A percentile compares a stretch with the other conserved stretches of the same genome.
These are phyloP conservation scores for Pedionomus torquatus DNA, from an alignment of 2,113 vertebrate genomes.

Conservation along the genomic window DNA sequence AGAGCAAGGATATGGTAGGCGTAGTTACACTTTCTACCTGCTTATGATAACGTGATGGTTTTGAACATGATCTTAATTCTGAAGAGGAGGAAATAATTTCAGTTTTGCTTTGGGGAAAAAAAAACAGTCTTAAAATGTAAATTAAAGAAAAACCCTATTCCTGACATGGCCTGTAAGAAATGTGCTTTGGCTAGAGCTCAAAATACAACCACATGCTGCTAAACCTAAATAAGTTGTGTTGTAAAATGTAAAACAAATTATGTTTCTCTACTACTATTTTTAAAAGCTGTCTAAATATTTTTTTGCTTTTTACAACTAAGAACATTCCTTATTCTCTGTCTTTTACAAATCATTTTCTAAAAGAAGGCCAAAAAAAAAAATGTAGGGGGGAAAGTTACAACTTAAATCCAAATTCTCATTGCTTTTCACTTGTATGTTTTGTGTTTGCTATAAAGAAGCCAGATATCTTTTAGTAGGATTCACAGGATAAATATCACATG, in stretches of 20 bases:
- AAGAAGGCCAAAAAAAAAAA: background rate
- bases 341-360: background rate
- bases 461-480: background rate
- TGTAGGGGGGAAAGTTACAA: background rate
- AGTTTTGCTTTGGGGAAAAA: background rate
- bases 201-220: background rate
- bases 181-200: background rate
- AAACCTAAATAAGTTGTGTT: background rate
- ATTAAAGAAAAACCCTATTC: background rate
- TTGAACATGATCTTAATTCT: background rate
- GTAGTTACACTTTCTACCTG: background rate
- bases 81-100: background rate
- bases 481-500: background rate
- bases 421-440: background rate
- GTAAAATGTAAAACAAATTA: conserved; percentile 1
- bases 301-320: conserved; percentile 9
- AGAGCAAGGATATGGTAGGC: background rate
- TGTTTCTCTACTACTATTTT: conserved; percentile 16
- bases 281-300: conserved; percentile 50
- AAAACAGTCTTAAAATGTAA: background rate
- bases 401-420: background rate
- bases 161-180: background rate
- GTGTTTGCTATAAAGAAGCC: background rate
- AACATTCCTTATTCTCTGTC: background rate
- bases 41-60: background rate